Evolutionary conservation across 53 echinoderm and acorn worm genomes (phyloP), one percentile per base, ranked within the genome.

Genomic region (Patiria pectinifera): DNA sequence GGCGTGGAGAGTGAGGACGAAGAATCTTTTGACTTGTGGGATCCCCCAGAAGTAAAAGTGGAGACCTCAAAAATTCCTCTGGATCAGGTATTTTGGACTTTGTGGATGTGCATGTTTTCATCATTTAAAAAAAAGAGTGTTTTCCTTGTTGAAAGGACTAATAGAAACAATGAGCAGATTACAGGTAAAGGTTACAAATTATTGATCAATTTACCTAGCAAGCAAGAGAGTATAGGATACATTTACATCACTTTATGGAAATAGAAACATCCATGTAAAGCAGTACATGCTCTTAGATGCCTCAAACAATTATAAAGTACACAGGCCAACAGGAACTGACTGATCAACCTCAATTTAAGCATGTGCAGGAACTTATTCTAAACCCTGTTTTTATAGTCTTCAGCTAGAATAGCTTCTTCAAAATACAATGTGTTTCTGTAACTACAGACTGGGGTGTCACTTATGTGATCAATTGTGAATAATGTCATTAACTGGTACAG

Each of bases 401-500:
- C 53, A 53, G 53, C 53, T 0, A 53, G 2, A 53, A 5, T 53
- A 53, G 53, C 53, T 53, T 53, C 8, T 5, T 53, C 8, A 6
- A 53, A 53, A 53, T 53, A 53, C 53, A 53, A 8, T 5, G 5
- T 53, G 5, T 53, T 76, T 26, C 12, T 76, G 12, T 76, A 35
- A 44, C 76, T 76, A 76, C 74, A 11, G 76, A 76, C 76, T 76
- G 3, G 5, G 76, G 76, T 76, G 76, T 23, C 24, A 76, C 76
- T 25, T 18, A 1, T 76, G 12, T 76, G 76, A 76, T 76, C 22
- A 76, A 6, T 76, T 76, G 76, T 76, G 14, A 76, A 76, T 76
- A 76, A 76, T 76, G 76, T 76, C 76, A n/a, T 76, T 76, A 76
- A 24, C 76, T 76, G 76, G 76, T 76, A 76, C 76, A 76, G 76